A percentile compares a stretch with the other conserved stretches of the same genome.
phyloP scores from a whole-genome alignment of 92 coral and sea anemone species.

The Scolanthus callimorphus region DNA sequence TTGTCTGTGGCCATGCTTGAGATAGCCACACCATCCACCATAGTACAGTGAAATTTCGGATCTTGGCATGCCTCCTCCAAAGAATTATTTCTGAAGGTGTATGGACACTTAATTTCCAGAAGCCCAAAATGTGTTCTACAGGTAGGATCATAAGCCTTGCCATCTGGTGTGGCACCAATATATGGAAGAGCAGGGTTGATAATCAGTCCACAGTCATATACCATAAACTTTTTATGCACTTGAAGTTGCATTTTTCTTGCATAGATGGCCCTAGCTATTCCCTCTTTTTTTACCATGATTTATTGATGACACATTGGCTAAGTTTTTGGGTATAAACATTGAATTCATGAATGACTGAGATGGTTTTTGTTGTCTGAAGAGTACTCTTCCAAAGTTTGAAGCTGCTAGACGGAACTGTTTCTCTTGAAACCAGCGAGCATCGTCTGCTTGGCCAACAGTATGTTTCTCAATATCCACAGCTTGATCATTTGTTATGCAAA shows the following conservation, averaged over 20 bases:
- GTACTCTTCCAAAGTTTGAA: slow-evolving; percentile 50
- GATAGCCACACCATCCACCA: slow-evolving; percentile 9
- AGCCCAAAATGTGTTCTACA: slow-evolving; percentile 26
- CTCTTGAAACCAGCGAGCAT: slow-evolving; percentile 36
- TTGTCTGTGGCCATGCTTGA: slow-evolving; percentile 30
- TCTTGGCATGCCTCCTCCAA: too few species aligned
- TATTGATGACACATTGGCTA: slow-evolving; percentile 34
- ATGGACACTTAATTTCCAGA: too few species aligned
- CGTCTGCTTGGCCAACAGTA: slow-evolving; percentile 36
- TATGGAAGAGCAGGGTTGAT: slow-evolving; percentile 41
- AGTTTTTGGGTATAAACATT: slow-evolving; percentile 34
- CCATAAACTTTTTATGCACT: slow-evolving; percentile 21
- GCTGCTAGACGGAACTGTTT: slow-evolving; percentile 36
- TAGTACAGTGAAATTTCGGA: too few species aligned
- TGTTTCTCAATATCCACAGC: slow-evolving; percentile 29
- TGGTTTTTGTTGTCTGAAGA: slow-evolving; percentile 25
- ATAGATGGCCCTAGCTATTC: slow-evolving; percentile 26
- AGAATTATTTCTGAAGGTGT: too few species aligned
- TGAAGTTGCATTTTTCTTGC: slow-evolving; percentile 45
- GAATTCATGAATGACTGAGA: slow-evolving; percentile 31
- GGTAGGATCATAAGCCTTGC: slow-evolving; percentile 53
- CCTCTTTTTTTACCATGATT: slow-evolving; percentile 60
- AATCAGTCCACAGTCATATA: too few species aligned
- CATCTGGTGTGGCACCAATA: slow-evolving; percentile 62
- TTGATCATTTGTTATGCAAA: not conserved